Percentiles rank a stretch among this genome's conserved stretches.
Conservation (phyloP, 2,113 vertebrate genomes). For the Polypterus senegalus region DNA sequence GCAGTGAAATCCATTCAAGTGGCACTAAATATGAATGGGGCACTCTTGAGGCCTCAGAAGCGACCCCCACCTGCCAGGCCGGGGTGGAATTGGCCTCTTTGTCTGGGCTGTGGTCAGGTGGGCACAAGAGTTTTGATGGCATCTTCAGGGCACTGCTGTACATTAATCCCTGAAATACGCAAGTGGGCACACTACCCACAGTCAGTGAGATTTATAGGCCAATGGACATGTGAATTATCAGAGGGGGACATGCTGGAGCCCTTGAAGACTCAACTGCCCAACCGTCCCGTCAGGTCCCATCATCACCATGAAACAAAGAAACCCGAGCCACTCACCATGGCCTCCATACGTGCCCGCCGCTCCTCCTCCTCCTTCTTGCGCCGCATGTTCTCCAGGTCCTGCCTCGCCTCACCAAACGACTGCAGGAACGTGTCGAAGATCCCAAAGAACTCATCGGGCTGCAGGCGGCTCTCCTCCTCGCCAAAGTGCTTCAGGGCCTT, state of each 20-base stretch:
- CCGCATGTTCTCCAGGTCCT: conserved; percentile 91
- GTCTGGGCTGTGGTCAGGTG: no score
- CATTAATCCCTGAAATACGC: no score
- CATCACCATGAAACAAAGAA: background rate
- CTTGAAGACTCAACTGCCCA: background rate
- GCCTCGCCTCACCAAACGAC: conserved; percentile 80
- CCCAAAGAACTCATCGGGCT: conserved; percentile 93
- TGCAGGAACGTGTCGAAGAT: conserved; percentile 91
- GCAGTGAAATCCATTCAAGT: no score
- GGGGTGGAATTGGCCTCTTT: no score
- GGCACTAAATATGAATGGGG: no score
- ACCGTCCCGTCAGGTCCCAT: background rate
- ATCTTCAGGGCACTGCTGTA: no score
- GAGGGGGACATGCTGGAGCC: fast-evolving
- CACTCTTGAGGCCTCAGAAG: no score
- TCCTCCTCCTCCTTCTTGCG: conserved; percentile 89
- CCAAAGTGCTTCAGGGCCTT: conserved; percentile 87
- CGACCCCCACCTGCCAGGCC: no score
- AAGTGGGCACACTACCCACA: no score
- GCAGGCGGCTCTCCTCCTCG: conserved; percentile 74
- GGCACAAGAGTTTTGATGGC: no score
- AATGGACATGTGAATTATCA: conserved; percentile 10
- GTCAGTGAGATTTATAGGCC: background rate
- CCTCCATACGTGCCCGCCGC: conserved; percentile 80
- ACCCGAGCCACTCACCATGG: conserved; percentile 74